A percentile compares a stretch with the other conserved stretches of the same genome.
These are phyloP conservation scores for Athene cunicularia DNA, from an alignment of 2,113 vertebrate species.

Conservation along the genomic window DNA sequence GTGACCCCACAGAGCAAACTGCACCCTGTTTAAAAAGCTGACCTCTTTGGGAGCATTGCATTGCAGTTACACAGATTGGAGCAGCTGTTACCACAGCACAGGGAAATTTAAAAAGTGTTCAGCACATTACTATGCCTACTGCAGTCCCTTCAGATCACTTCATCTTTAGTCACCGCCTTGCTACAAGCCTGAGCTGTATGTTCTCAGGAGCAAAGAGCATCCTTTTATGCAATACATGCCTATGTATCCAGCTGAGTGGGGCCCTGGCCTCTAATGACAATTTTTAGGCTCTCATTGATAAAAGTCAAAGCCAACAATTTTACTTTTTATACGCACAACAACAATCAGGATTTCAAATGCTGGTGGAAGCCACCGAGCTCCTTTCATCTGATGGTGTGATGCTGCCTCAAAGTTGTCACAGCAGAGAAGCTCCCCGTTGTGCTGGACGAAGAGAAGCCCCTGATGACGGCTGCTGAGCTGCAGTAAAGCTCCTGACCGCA, in stretches of 20 bases:
- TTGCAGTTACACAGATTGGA: accelerated
- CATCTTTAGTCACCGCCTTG: accelerated
- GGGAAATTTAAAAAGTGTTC: background rate
- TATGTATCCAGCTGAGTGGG: background rate
- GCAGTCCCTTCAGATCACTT: background rate
- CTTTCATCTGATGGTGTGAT: background rate
- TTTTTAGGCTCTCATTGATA: background rate
- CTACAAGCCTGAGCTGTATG: accelerated
- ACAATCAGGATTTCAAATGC: background rate
- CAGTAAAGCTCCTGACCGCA: accelerated
- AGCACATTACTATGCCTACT: background rate
- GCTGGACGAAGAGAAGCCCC: background rate
- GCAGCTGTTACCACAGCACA: background rate
- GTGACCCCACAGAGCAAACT: accelerated
- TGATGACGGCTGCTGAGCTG: background rate
- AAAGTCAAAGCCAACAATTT: background rate
- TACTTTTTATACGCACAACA: accelerated
- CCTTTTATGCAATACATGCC: accelerated
- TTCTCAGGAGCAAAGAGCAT: background rate
- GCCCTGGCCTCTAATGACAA: background rate
- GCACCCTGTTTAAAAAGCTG: background rate
- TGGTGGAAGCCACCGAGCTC: background rate
- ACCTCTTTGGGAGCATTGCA: background rate
- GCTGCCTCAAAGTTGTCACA: background rate
- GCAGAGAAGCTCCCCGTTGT: background rate